Evolutionary conservation across 92 coral and sea anemone species (phyloP), one percentile per base, ranked within the genome.

Genomic region (Epizoanthus illoricatus): DNA sequence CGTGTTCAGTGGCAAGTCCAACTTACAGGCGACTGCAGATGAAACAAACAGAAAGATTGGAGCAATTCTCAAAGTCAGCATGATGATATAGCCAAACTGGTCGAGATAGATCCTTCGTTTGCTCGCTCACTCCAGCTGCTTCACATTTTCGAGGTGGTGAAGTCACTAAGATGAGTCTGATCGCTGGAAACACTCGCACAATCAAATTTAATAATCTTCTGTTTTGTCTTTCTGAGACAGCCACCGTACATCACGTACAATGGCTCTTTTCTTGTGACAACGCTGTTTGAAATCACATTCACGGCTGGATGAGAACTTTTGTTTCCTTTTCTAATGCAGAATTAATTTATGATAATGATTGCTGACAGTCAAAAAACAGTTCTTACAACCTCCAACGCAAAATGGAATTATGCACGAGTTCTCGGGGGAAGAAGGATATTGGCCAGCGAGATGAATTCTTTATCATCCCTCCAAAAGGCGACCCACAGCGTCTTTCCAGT

Each of bases 11-110:
- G 85, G 91, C 70, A 90, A 74, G 64, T 93, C 92, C 11, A 93
- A 72, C 74, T 89, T 84, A 78, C 97, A 93, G 62, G 97, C 90
- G 70, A 67, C 97, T 93, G 87, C 19, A 76, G 85, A 79, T 71
- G 55, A 42, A 61, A 62, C 52, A 76, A 73, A 72, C 55, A 82
- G 43, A 28, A 82, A 80, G 36, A 78, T 61, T 78, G 82, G 68
- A 63, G 61, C 28, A 59, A 62, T 39, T 52, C 56, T 15, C 28
- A 20, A 63, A 64, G 52, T 21, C 40, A 78, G 61, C 82, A 78
- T 78, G 43, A 42, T 64, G 71, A 4, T 16, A 78, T 2, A 20
- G 49, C 63, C 28, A 15, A 59, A 62, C 61, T 78, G 82, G 7
- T 33, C 6, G n/a, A 19, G 8, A 19, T 19, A 7, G 58, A 52